A percentile compares a stretch with the other conserved stretches of the same genome.
Conservation (phyloP, 1,140 invertebrate species). For the Littorina saxatilis region DNA sequence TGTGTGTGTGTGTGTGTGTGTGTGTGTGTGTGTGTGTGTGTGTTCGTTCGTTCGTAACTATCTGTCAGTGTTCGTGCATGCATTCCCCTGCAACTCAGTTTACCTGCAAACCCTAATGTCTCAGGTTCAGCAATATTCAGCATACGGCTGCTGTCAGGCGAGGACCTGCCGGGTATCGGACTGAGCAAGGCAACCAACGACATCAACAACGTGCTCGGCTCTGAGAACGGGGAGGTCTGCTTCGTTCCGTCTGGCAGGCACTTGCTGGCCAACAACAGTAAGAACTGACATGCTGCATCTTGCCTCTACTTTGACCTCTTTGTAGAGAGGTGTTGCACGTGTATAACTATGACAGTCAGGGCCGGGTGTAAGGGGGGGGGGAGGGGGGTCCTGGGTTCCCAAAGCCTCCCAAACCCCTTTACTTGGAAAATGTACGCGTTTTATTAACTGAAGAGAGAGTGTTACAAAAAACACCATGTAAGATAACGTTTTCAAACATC, state of each 20-base stretch:
- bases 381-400: too few species aligned
- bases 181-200: conserved; percentile 43
- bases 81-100: too few species aligned
- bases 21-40: conserved; percentile 2
- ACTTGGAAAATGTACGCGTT: too few species aligned
- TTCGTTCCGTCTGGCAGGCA: conserved; percentile 38
- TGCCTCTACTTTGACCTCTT: too few species aligned
- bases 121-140: conserved; percentile 41
- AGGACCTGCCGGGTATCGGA: conserved; percentile 39
- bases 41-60: too few species aligned
- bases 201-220: conserved; percentile 41
- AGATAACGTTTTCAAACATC: too few species aligned
- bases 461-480: too few species aligned
- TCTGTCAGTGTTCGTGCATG: too few species aligned
- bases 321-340: too few species aligned
- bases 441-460: too few species aligned
- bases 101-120: background rate
- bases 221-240: conserved; percentile 43
- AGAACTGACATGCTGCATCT: background rate
- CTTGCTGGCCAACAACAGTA: conserved; percentile 36
- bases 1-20: background rate
- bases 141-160: conserved; percentile 31
- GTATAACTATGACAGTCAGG: background rate
- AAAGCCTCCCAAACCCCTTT: too few species aligned
- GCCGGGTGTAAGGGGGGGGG: background rate